Evolutionary conservation across 2,113 vertebrate genomes (phyloP), one percentile per base, ranked within the genome.

Genomic region (Mungos mungo): DNA sequence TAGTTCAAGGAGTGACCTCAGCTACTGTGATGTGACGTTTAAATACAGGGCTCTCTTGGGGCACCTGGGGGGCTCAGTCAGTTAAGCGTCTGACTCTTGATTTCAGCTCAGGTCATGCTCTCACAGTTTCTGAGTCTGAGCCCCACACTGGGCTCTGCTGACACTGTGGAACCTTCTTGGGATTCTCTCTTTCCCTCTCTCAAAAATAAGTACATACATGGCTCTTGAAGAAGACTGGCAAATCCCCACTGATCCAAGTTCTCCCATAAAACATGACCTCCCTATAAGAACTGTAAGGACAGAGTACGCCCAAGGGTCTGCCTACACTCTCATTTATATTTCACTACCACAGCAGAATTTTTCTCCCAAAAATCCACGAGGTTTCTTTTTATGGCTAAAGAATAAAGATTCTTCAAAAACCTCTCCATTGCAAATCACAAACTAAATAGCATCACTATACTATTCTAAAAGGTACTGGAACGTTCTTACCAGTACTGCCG

Each of bases 1-100:
- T 66, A 79, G 69, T 90, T 95, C 47, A 89, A 80, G 25, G n/a
- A 95, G 57, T 85, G 94, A 77, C 45, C 81, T 97, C 11, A 35
- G 57, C 45, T 77, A 82, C 12, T 35, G 0, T 38, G 35, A 76
- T 8, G 4, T 21, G 12, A 27, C 69, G 66, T 94, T 77, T 96
- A 90, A 81, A 66, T 38, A 66, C 27, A 71, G 9, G 88, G 45
- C 29, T 92, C 76, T 81, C 57, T 60, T 25, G 57, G 21, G 57
- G 57, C 0, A 2, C 57, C 57, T 60, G 21, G 57, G 57, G 21
- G 19, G 8, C 8, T 60, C 2, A 23, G 57, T 60, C 0, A 5
- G 21, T 8, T 60, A 21, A 60, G 57, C 57, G 0, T 60, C 57
- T 23, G 2, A 60, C 57, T 60, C 57, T 60, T 60, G 57, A 23